A percentile compares a stretch with the other conserved stretches of the same genome.
Conservation (phyloP, 2,113 vertebrate genomes). For the Canis aureus region DNA sequence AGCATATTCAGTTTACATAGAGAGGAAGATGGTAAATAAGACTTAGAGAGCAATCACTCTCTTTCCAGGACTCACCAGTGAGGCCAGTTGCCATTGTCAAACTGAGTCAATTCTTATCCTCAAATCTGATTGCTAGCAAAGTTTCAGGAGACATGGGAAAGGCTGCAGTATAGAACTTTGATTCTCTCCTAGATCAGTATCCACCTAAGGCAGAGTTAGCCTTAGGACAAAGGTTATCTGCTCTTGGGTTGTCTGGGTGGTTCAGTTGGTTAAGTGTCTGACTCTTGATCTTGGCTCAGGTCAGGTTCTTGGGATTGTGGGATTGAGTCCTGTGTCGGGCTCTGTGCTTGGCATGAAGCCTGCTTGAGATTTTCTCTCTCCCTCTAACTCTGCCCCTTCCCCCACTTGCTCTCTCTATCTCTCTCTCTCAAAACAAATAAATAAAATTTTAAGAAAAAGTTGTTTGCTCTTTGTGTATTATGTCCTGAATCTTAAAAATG, state of each 20-base stretch:
- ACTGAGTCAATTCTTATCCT: not conserved
- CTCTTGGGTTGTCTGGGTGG: not conserved
- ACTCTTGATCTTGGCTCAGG: not conserved
- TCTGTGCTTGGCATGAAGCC: not conserved
- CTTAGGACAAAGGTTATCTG: not conserved
- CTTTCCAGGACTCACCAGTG: not conserved
- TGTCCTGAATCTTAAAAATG: constrained; percentile 17
- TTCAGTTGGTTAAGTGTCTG: not conserved
- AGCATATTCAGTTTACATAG: not conserved
- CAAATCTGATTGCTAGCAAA: not conserved
- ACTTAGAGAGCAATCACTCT: not conserved
- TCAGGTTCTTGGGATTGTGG: not conserved
- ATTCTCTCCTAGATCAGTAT: not conserved
- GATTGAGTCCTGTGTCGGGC: not conserved
- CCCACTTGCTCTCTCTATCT: not conserved
- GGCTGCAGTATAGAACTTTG: not conserved
- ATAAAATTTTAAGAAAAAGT: not conserved
- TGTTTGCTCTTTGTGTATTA: not conserved
- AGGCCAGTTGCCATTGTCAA: constrained; percentile 20
- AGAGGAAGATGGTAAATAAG: not conserved
- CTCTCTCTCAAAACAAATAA: not conserved
- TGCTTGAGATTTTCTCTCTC: not conserved
- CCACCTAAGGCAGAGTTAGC: not conserved
- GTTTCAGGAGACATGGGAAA: not conserved
- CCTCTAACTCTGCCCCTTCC: not conserved